A percentile compares a stretch with the other conserved stretches of the same genome.
Conservation (phyloP, 2,113 vertebrate species). For the Piprites chloris region DNA sequence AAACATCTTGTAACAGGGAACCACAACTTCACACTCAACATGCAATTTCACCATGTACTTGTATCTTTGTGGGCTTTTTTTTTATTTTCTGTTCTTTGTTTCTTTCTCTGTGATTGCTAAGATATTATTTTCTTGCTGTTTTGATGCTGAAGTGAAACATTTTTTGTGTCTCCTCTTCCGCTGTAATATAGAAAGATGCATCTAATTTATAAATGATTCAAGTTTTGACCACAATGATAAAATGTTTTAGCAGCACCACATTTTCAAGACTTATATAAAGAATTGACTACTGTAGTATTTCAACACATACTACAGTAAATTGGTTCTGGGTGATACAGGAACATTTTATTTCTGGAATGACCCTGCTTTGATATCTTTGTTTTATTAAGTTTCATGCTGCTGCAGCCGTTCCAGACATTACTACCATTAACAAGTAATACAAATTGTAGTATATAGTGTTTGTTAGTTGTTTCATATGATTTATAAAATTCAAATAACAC, state of each 20-base stretch:
- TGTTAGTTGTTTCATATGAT: background rate
- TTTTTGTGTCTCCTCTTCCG: background rate
- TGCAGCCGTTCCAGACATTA: background rate
- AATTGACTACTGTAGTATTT: background rate
- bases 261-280: background rate
- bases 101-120: background rate
- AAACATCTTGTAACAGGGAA: background rate
- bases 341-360: background rate
- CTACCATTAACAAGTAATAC: background rate
- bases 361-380: background rate
- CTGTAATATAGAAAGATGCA: background rate
- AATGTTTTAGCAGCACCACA: background rate
- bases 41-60: fast-evolving
- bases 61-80: fast-evolving
- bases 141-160: background rate
- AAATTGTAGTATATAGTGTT: background rate
- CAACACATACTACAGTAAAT: background rate
- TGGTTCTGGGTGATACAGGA: background rate
- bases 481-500: background rate
- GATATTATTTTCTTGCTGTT: background rate
- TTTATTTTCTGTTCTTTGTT: background rate
- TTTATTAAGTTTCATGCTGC: background rate
- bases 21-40: background rate
- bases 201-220: background rate
- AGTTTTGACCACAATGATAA: background rate